Evolutionary conservation across 2,113 vertebrate species (phyloP), one percentile per base, ranked within the genome.

Genomic region (Tursiops truncatus): DNA sequence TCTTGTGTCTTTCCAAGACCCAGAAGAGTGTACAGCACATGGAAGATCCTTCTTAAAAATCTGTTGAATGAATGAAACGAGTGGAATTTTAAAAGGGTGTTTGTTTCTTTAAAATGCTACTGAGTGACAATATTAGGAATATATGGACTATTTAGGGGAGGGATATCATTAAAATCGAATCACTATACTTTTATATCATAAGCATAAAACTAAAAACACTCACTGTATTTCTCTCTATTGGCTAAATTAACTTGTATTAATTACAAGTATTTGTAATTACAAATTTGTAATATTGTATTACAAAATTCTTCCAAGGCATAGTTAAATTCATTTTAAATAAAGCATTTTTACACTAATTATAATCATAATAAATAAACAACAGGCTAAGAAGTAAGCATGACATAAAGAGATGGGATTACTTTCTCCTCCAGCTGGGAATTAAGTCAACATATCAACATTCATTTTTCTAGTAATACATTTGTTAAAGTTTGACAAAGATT

Each of bases 151-250:
- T n/a, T 68, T 44, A 56, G 38, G 65, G 50, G 15, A 82, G 23
- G 20, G 47, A 68, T 80, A 85, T 36, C 56, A 73, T 89, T 80
- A 74, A 92, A 77, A 81, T 47, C 13, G 36, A 91, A 86, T 63
- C 80, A 83, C 68, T 95, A 71, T 50, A 65, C 26, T 81, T 96
- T 68, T 25, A 56, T 80, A 81, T 89, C 38, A 36, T 71, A 81
- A 86, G 28, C 20, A 14, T 82, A 88, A 94, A 71, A 89, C 60
- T 88, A 36, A 96, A 89, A 68, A 21, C 13, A 56, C n/a, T 95
- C 13, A 56, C n/a, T 96, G 5, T 56, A 62, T 84, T 97, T 81
- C 38, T 87, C 96, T 86, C 56, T 87, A 68, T 87, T 41, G 31
- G 23, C 47, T 83, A 71, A n/a, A 71, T 70, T 65, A 71, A 76